phyloP scores from a whole-genome alignment of 2,113 vertebrate species.

The Meles meles region DNA sequence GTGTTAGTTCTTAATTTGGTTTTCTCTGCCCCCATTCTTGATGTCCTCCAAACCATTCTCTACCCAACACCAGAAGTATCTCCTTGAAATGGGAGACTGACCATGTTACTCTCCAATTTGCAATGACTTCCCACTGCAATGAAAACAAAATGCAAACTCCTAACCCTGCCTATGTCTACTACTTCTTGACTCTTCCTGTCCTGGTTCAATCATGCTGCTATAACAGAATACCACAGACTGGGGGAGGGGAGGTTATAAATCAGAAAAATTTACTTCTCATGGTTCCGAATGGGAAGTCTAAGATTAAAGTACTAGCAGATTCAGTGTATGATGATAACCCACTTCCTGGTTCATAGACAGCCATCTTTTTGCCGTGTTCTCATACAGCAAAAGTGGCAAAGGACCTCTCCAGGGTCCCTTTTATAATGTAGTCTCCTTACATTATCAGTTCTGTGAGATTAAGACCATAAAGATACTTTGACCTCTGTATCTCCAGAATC shows the following conservation, averaged over 20 bases:
- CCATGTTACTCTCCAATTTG: not conserved
- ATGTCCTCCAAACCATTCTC: not conserved
- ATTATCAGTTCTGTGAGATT: not conserved
- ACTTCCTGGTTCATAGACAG: not conserved
- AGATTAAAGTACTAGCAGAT: not conserved
- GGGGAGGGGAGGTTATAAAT: no score
- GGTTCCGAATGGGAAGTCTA: not conserved
- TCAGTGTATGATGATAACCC: not conserved
- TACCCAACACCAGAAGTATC: not conserved
- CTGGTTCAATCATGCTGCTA: not conserved
- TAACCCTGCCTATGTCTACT: not conserved
- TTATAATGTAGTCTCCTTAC: not conserved
- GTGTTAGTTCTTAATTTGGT: not conserved
- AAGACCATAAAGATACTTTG: not conserved
- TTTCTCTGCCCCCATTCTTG: not conserved
- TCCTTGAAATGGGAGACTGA: not conserved
- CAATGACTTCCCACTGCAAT: not conserved
- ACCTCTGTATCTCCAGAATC: not conserved
- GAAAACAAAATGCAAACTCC: not conserved
- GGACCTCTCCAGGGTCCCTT: not conserved
- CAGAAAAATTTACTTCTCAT: not conserved
- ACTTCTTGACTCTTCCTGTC: not conserved
- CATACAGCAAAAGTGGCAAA: not conserved
- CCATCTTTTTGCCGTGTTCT: not conserved
- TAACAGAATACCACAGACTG: not conserved